phyloP scores from a whole-genome alignment of 1,140 invertebrate genomes.

The Batillaria attramentaria region DNA sequence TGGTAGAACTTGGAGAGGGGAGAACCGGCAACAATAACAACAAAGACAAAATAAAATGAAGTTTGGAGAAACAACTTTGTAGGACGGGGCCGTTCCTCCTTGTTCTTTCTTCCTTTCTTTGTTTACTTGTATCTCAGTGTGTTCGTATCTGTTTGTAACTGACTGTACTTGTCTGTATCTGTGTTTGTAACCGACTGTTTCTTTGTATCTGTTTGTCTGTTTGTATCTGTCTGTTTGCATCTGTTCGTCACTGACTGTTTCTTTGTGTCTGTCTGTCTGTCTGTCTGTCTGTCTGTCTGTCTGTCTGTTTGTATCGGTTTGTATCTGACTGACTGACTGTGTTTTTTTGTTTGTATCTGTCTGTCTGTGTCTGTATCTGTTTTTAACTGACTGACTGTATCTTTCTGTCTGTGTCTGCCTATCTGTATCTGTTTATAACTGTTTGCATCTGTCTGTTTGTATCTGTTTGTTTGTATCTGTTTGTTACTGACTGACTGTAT shows the following conservation, averaged over 20 bases:
- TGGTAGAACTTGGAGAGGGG: no score
- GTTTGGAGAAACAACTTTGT: no score
- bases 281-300: background rate
- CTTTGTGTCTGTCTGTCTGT: background rate
- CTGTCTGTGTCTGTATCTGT: background rate
- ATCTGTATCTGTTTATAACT: background rate
- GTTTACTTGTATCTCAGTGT: no score
- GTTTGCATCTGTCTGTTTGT: background rate
- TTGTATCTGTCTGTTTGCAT: background rate
- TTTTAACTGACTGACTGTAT: background rate
- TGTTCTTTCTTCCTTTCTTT: no score
- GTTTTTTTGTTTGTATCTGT: background rate
- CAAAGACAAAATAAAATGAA: no score
- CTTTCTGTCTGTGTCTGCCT: background rate
- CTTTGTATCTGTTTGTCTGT: no score
- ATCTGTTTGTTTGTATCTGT: background rate
- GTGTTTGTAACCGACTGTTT: background rate
- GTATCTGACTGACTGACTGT: background rate
- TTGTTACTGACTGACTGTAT: slow-evolving; percentile 6
- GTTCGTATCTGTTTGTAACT: no score
- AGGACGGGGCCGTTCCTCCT: no score
- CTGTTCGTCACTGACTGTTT: background rate
- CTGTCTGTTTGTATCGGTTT: background rate
- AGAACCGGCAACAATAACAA: no score
- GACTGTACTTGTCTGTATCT: no score